These are phyloP conservation scores for Etheostoma cragini DNA, from an alignment of 2,113 vertebrate species.

Conservation along the genomic window DNA sequence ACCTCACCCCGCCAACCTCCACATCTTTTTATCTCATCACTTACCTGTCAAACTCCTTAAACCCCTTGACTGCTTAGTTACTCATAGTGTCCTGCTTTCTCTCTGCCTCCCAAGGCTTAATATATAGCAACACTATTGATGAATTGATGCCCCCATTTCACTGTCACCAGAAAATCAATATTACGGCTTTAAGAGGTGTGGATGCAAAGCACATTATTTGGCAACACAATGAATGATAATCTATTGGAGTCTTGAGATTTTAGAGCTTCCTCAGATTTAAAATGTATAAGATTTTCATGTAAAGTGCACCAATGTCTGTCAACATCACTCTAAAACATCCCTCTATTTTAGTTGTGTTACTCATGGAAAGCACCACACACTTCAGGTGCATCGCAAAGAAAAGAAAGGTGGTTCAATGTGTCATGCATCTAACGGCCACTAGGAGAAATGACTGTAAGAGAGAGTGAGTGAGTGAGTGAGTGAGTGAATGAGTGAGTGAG, in stretches of 20 bases:
- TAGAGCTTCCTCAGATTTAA: slow-evolving; percentile 31
- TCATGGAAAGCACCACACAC: not conserved
- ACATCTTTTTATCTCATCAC: slow-evolving; percentile 13
- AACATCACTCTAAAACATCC: not conserved
- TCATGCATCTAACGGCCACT: not conserved
- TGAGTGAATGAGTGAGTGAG: not conserved
- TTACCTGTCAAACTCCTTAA: not conserved
- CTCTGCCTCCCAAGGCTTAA: slow-evolving; percentile 10
- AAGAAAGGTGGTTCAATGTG: slow-evolving; percentile 10
- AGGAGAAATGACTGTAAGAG: slow-evolving; percentile 1
- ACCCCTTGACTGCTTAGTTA: not conserved
- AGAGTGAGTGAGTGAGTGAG: not conserved
- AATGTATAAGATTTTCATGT: not conserved
- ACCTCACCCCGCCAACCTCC: slow-evolving; percentile 28
- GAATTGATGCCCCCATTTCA: slow-evolving; percentile 22
- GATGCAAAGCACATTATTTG: slow-evolving; percentile 13
- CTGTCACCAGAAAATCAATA: slow-evolving; percentile 29
- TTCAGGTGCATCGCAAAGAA: not conserved
- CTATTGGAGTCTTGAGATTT: slow-evolving; percentile 14
- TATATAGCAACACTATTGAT: slow-evolving; percentile 25
- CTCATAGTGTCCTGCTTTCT: not conserved
- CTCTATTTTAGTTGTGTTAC: not conserved
- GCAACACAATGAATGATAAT: slow-evolving; percentile 28
- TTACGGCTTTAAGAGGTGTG: slow-evolving; percentile 20
- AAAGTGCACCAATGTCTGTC: not conserved